These are phyloP conservation scores for Nibea coibor DNA, from an alignment of 2,113 vertebrate genomes.

Conservation along the genomic window DNA sequence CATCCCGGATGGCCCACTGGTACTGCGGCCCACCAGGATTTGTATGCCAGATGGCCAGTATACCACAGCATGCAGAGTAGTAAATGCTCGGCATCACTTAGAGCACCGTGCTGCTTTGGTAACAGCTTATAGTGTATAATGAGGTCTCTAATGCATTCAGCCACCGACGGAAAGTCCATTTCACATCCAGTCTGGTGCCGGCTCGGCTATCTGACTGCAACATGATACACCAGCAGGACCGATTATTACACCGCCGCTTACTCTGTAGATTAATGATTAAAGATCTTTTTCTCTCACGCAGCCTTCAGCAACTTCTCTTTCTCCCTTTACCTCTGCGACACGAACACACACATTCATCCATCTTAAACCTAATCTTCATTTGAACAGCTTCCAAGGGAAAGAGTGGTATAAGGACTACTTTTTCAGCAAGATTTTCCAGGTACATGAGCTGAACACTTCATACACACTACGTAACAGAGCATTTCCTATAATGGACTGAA, in stretches of 20 bases:
- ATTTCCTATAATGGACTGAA: background rate
- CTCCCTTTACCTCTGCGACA: conserved; percentile 8
- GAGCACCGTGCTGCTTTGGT: conserved; percentile 37
- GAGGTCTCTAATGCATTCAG: conserved; percentile 70
- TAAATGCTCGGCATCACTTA: conserved; percentile 38
- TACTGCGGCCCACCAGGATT: too few species aligned
- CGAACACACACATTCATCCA: background rate
- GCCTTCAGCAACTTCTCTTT: background rate
- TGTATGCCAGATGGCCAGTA: too few species aligned
- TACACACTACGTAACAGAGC: background rate
- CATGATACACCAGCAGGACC: conserved; percentile 43
- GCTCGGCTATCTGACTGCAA: conserved; percentile 60
- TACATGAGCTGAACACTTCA: background rate
- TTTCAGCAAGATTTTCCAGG: background rate
- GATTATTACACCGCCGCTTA: conserved; percentile 50
- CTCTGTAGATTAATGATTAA: conserved; percentile 35
- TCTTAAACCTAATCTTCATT: background rate
- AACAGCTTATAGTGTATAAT: conserved; percentile 60
- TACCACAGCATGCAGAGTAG: background rate
- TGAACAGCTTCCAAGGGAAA: background rate
- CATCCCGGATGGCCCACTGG: background rate
- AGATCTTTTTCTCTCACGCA: conserved; percentile 17
- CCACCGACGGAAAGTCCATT: conserved; percentile 64
- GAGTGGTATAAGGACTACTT: background rate
- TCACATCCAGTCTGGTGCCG: conserved; percentile 58